Base-by-base conservation (phyloP, 2,113 vertebrate genomes). In the Aegithalos caudatus region DNA sequence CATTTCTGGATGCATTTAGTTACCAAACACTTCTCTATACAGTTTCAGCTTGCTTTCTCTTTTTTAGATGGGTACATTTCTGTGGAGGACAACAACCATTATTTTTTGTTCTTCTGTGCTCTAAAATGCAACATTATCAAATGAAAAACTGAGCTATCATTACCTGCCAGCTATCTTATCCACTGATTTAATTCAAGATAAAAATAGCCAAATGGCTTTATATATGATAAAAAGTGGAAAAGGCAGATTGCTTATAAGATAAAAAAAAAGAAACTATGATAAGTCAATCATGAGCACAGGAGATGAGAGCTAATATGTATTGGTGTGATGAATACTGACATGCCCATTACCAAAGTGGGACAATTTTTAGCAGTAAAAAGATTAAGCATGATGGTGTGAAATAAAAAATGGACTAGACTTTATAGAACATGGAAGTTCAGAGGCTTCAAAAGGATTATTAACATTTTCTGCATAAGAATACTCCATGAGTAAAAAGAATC, bases 271-370 rank as follows among this genome's bases (percentile, higher is more conserved):
- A 58, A 67, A 71, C 47, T 23, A 53, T 62, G 64, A 69, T 83
- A 58, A 95, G 81, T 89, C 92, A 83, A 47, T 92, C 80, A 85
- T 22, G 35, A 87, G 54, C 56, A 94, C 9, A 57, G 44, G 57
- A 85, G 70, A 88, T 89, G 38, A 92, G 47, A 77, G n/a, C 8
- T 91, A 80, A 51, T 38, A 54, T 2, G 10, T 64, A 91, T 27
- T 48, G 57, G 54, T 82, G 33, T 82, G 62, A 94, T 93, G 87
- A 94, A 95, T 89, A 92, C 42, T 83, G 91, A 81, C 76, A 72
- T 53, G 40, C 17, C 48, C 24, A 66, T 92, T 96, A 93, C 78
- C 18, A 86, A 87, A 83, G 40, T 82, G 20, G 22, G 88, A 91
- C 23, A 90, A 58, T 45, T 81, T 90, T 82, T 94, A 82, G 50